Percentiles rank a stretch among this genome's conserved stretches.
phyloP scores from a whole-genome alignment of 2,797 vertebrate species.

The Scleropages formosus region DNA sequence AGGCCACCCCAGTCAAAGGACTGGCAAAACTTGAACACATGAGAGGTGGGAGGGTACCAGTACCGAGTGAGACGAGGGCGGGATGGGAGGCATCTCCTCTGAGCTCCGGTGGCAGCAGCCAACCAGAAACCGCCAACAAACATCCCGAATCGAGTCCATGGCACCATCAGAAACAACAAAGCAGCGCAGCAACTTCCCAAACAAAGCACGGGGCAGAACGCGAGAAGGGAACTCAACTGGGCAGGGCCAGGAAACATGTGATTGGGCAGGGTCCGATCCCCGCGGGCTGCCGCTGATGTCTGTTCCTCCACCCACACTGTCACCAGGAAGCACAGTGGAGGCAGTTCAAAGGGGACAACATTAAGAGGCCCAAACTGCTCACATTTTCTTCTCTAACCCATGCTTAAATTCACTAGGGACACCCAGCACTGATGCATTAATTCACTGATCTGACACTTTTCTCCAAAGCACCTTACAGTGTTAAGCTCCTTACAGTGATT shows the following conservation, averaged over 20 bases:
- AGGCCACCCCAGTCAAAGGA: too few relatives aligned
- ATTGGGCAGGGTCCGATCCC: not conserved
- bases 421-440: not conserved
- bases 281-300: not conserved
- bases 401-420: not conserved
- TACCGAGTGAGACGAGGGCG: not conserved
- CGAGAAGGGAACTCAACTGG: slow-evolving; percentile 14
- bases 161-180: slow-evolving; percentile 11
- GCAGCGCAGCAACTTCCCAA: not conserved
- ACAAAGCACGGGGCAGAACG: not conserved
- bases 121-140: not conserved
- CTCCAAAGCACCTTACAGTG: not conserved
- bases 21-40: too few relatives aligned
- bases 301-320: not conserved
- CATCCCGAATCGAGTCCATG: slow-evolving; percentile 6
- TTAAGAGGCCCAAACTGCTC: not conserved
- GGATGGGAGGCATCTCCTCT: not conserved
- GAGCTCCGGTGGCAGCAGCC: not conserved
- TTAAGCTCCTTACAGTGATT: not conserved
- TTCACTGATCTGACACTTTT: not conserved
- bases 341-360: not conserved
- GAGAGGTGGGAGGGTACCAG: not conserved
- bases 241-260: not conserved
- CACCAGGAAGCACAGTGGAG: slow-evolving; percentile 3
- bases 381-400: not conserved